phyloP scores from a whole-genome alignment of 2,797 vertebrate genomes.

The Otolemur crassicaudatus region DNA sequence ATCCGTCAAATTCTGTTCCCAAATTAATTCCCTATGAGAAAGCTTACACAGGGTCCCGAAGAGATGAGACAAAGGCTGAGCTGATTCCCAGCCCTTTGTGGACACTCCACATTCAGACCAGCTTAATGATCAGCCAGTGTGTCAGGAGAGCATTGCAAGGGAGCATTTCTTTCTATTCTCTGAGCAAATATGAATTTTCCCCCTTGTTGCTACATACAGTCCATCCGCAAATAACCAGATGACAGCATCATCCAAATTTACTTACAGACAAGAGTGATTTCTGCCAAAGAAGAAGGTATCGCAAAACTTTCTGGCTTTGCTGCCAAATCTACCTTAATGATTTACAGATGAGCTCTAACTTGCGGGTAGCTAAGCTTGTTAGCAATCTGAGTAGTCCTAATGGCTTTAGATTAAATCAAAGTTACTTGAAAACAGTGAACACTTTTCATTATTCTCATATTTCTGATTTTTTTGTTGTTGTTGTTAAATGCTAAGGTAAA shows the following conservation, averaged over 20 bases:
- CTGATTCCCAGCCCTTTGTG: background rate
- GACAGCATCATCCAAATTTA: constrained; percentile 49
- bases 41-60: background rate
- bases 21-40: constrained; percentile 20
- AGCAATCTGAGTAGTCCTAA: constrained; percentile 27
- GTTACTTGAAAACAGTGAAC: constrained; percentile 9
- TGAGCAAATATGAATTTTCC: background rate
- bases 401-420: constrained; percentile 44
- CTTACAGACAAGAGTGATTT: background rate
- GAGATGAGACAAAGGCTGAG: background rate
- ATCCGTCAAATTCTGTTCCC: constrained; percentile 16
- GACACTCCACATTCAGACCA: background rate
- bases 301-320: constrained; percentile 38
- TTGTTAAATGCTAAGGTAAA: background rate
- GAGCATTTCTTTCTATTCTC: background rate
- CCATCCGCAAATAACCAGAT: constrained; percentile 58
- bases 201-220: constrained; percentile 11
- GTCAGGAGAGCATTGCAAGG: background rate
- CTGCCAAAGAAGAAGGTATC: constrained; percentile 28
- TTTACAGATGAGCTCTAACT: constrained; percentile 60
- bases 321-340: constrained; percentile 52
- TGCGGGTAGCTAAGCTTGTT: constrained; percentile 21
- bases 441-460: background rate
- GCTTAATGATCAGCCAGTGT: background rate
- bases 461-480: constrained; percentile 26